Percentiles rank a stretch among this genome's conserved stretches.
These are phyloP conservation scores for Antennarius striatus DNA, from an alignment of 2,113 vertebrate genomes.

Conservation along the genomic window DNA sequence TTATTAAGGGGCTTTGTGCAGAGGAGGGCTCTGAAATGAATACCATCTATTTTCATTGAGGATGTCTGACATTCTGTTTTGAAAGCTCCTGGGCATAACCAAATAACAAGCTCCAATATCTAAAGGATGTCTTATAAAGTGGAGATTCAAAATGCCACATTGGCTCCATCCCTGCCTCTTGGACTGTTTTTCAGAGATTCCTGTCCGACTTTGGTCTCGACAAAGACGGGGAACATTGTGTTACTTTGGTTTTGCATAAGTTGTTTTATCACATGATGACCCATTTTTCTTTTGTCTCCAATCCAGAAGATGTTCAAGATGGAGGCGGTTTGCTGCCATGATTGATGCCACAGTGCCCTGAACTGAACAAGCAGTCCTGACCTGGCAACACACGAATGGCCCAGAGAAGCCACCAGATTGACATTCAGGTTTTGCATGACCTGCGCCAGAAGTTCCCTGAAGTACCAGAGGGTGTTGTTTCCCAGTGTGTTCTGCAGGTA, in stretches of 20 bases:
- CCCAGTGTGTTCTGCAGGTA: constrained; percentile 97
- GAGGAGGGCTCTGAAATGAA: constrained; percentile 38
- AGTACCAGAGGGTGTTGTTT: constrained; percentile 98
- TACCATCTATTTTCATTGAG: constrained; percentile 31
- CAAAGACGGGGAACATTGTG: not conserved
- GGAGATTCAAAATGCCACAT: constrained; percentile 9
- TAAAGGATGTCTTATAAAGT: constrained; percentile 18
- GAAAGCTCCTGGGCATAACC: constrained; percentile 33
- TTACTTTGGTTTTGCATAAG: not conserved
- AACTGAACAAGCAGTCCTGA: constrained; percentile 82
- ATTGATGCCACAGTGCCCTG: constrained; percentile 85
- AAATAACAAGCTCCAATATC: constrained; percentile 25
- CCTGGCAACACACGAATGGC: constrained; percentile 98
- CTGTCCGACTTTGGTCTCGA: too few species aligned
- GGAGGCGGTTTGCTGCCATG: constrained; percentile 83
- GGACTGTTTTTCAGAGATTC: constrained; percentile 1
- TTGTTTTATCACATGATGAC: not conserved
- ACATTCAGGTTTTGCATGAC: constrained; percentile 99
- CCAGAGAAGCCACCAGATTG: constrained; percentile 99
- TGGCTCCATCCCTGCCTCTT: constrained; percentile 6
- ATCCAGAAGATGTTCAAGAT: constrained; percentile 90
- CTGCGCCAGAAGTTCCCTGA: constrained; percentile 99
- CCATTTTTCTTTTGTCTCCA: constrained; percentile 9
- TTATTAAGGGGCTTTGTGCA: constrained; percentile 43
- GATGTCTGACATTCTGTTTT: constrained; percentile 43